Percentiles rank a stretch among this genome's conserved stretches.
These are phyloP conservation scores for Diplazon laetatorius DNA, from an alignment of 2,888 invertebrate genomes.

Conservation along the genomic window DNA sequence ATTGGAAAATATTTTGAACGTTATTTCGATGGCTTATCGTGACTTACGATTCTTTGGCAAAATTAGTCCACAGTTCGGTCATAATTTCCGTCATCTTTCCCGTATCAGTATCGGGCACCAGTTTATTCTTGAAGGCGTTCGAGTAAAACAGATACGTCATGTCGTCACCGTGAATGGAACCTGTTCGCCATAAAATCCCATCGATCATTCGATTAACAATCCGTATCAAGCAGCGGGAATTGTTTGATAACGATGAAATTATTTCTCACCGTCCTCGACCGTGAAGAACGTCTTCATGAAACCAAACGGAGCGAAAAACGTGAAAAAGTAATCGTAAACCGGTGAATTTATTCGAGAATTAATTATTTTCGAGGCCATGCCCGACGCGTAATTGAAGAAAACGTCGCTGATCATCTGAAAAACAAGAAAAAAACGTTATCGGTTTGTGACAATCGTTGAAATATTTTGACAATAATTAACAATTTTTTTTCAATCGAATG, in stretches of 20 bases:
- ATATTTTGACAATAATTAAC: slow-evolving; percentile 44
- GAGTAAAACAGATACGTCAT: slow-evolving; percentile 83
- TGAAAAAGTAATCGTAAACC: slow-evolving; percentile 76
- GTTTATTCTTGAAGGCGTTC: slow-evolving; percentile 78
- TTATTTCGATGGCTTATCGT: too few species aligned
- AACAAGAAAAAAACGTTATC: slow-evolving; percentile 47
- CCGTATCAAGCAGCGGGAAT: neutral
- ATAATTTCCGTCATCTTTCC: slow-evolving; percentile 80
- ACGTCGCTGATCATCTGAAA: slow-evolving; percentile 75
- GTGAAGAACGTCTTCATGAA: slow-evolving; percentile 73
- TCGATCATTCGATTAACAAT: slow-evolving; percentile 18
- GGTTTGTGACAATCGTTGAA: slow-evolving; percentile 5
- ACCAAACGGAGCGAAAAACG: slow-evolving; percentile 72
- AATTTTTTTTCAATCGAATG: too few species aligned
- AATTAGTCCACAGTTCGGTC: slow-evolving; percentile 70
- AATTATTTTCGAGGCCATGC: slow-evolving; percentile 73
- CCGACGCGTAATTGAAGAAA: slow-evolving; percentile 65
- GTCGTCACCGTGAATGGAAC: slow-evolving; percentile 83
- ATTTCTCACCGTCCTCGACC: slow-evolving; percentile 67
- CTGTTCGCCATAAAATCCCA: slow-evolving; percentile 66
- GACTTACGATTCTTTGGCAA: too few species aligned
- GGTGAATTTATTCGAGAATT: slow-evolving; percentile 71
- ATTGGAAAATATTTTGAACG: too few species aligned
- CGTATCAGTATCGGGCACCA: slow-evolving; percentile 74
- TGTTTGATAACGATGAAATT: neutral